Percentiles rank a stretch among this genome's conserved stretches.
Conservation (phyloP, 2,113 vertebrate genomes). For the Marmota flaviventris region DNA sequence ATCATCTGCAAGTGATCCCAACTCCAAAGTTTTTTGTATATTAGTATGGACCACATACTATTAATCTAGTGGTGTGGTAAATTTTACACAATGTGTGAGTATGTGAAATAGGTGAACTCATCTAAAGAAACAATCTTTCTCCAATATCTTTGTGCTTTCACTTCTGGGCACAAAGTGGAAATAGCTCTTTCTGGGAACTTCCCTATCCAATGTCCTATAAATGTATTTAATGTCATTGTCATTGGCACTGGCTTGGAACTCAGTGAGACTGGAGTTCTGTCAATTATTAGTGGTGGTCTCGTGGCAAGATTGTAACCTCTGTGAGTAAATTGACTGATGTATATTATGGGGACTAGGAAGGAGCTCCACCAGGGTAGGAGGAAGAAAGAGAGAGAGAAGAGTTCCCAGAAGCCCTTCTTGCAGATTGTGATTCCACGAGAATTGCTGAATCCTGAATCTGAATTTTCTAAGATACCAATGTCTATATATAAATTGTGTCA, state of each 20-base stretch:
- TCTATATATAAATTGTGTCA: neutral
- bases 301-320: neutral
- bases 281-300: neutral
- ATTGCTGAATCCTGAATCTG: neutral
- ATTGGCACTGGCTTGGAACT: neutral
- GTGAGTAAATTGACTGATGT: neutral
- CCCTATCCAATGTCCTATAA: neutral
- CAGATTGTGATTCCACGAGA: neutral
- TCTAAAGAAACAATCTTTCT: neutral
- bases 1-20: neutral
- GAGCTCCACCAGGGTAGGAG: neutral
- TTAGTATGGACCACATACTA: neutral
- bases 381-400: neutral
- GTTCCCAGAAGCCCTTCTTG: neutral
- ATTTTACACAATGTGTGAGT: neutral
- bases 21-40: neutral
- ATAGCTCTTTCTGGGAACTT: neutral
- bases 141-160: neutral
- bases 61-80: constrained; percentile 6
- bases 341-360: neutral
- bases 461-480: neutral
- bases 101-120: neutral
- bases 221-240: neutral
- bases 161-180: constrained; percentile 1
- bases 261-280: neutral